Evolutionary conservation across 1,140 invertebrate species (phyloP), one percentile per base, ranked within the genome.

Genomic region (Cherax destructor): DNA sequence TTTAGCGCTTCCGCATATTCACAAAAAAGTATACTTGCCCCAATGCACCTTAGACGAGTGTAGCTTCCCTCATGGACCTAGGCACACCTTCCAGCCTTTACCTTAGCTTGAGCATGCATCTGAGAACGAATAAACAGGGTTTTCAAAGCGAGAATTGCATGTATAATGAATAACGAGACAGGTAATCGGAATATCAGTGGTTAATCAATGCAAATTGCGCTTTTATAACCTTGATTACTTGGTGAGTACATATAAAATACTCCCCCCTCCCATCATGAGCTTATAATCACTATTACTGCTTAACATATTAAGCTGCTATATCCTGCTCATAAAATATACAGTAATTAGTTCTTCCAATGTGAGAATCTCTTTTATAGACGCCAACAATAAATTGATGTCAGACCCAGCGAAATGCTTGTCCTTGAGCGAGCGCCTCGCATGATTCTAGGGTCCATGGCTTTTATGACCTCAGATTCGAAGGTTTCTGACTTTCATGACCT

Each of bases 151-250:
- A 78, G 88, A 89, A 84, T 91, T 84, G 72, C 56, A 47, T 65
- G 80, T 72, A 52, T 52, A 91, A 65, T 85, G 88, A 84, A 78
- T 78, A 79, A 91, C 88, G 87, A 91, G 88, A 85, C 88, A 91
- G 88, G 74, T 91, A 91, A 91, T 76, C 88, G 83, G 30, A 85
- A 91, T 84, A 91, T 91, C 88, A 83, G 83, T 85, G 83, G 81
- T 76, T 91, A 91, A 85, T 91, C 88, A 74, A 91, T 91, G 88
- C 81, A 91, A 85, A 91, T 91, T 84, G 56, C 88, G 78, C 72
- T 77, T 91, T 83, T 91, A 84, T 61, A 50, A 50, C 47, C 69
- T 30, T 78, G 80, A 91, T 91, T 91, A 91, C 88, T 72, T 84
- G 81, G 18, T 78, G 88, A 84, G 83, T 91, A 84, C 83, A 91